Evolutionary conservation across 2,113 vertebrate species (phyloP), one percentile per base, ranked within the genome.

Genomic region (Copsychus sechellarum): DNA sequence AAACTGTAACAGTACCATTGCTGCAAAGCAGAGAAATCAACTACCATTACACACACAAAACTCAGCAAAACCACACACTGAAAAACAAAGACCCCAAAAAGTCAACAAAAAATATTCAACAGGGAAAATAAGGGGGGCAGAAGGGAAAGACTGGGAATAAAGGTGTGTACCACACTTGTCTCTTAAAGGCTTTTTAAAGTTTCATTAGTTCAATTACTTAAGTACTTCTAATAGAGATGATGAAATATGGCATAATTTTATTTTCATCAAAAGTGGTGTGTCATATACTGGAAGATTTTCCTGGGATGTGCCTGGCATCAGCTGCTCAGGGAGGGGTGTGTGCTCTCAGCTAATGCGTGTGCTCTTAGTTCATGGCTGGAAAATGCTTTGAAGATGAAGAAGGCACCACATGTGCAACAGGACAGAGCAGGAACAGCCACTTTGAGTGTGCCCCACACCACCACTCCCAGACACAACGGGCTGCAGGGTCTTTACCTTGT

Each of bases 381-480:
- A 95, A 95, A 88, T 66, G 73, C 94, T 95, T 96, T 94, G 93
- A 95, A 86, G 86, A 88, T 82, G 77, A 92, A 77, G 86, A 92
- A 85, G 90, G 85, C 85, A 34, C 81, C 48, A 86, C 14, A 19
- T 22, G 85, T 0, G 11, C 81, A 65, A 70, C 40, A 2, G 47
- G 84, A 58, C 54, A 70, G 33, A 71, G 50, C 72, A 61, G 91
- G 18, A 95, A 88, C 13, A 64, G 71, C 74, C 67, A 6, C 42
- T 57, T n/a, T 2, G 1, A 11, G 66, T 23, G 54, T 6, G 76
- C 82, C 48, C 61, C 69, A 53, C 90, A 81, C 34, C 50, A 40
- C 56, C 65, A 24, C n/a, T 58, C 33, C 21, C 92, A 64, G 65
- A 78, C 56, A 70, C 31, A 73, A 60, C 9, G 31, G 79, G 47